Base-by-base conservation (phyloP, 2,797 vertebrate genomes). In the Danio albolineatus region DNA sequence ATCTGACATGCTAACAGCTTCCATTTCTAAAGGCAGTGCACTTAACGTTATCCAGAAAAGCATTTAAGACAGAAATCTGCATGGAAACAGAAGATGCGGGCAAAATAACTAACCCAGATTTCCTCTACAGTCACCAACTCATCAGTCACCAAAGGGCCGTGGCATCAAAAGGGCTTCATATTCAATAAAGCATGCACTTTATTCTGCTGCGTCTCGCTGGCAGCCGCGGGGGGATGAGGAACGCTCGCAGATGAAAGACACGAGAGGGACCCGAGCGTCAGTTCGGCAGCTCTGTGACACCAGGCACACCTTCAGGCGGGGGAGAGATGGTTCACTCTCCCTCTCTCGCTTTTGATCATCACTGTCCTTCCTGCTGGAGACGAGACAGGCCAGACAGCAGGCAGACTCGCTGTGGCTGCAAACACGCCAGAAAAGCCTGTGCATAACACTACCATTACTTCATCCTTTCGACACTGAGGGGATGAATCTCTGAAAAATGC, bases 261-360 rank as follows among this genome's bases (percentile, higher is more conserved):
- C 19, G 74, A 83, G 86, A 80, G 85, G 78, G 81, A 78, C 10
- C 69, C 38, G 7, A 41, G 80, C 83, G 82, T 84, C 81, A 80
- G 82, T 57, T 81, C 77, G 62, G 86, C 73, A 75, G 81, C 51
- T 60, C 82, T 83, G 82, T 85, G 84, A 84, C 86, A 85, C 84
- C 78, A 76, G 80, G 82, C 78, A 87, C 86, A 85, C 84, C 86
- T 87, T 82, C 82, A 28, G 85, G 65, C 83, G 86, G 76, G 66
- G 28, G 28, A 28, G 69, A 73, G 75, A 66, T 82, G 61, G 83
- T 77, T 36, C 79, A 65, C 85, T 88, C 84, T 73, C 84, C 86
- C 83, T 73, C 82, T 60, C 69, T 51, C 39, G 61, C 87, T 83
- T 92, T 92, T 92, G 92, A 93, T 93, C 91, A 88, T 8, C 73